These are phyloP conservation scores for Polymixis flavicincta DNA, from an alignment of 2,888 invertebrate species.

Conservation along the genomic window DNA sequence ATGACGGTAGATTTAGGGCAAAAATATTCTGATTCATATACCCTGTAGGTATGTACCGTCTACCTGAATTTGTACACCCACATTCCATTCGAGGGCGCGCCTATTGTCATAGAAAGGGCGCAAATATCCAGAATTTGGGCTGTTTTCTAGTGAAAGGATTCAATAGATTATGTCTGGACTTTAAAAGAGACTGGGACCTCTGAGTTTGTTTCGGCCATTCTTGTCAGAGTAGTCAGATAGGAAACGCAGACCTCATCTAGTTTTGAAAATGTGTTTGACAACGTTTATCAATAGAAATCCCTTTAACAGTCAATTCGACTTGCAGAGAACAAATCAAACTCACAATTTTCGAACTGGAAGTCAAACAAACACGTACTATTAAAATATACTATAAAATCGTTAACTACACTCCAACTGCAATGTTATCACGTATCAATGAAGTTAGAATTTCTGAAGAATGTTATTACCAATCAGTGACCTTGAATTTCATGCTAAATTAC, in stretches of 20 bases:
- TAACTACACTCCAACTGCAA: conserved; percentile 22
- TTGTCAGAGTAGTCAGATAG: too few relatives aligned
- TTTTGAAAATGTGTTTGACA: too few relatives aligned
- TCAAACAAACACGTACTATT: not conserved
- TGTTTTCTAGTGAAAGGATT: not conserved
- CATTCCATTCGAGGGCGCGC: not conserved
- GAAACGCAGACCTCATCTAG: too few relatives aligned
- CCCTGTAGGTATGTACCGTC: not conserved
- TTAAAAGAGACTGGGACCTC: too few relatives aligned
- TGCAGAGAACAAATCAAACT: not conserved
- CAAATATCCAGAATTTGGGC: not conserved
- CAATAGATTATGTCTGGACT: too few relatives aligned
- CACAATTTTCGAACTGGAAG: not conserved
- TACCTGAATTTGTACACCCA: not conserved
- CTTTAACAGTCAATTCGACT: not conserved
- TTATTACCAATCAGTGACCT: conserved; percentile 30
- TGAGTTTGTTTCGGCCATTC: too few relatives aligned
- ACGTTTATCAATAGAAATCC: too few relatives aligned
- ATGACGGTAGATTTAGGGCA: too few relatives aligned
- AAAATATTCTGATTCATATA: too few relatives aligned
- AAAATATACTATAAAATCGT: conserved; percentile 16
- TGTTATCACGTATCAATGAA: conserved; percentile 42
- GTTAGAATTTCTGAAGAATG: conserved; percentile 17
- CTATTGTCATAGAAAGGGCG: not conserved
- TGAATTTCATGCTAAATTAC: conserved; percentile 40